These are phyloP conservation scores for Eristalis arbustorum DNA, from an alignment of 2,888 invertebrate genomes.

Conservation along the genomic window DNA sequence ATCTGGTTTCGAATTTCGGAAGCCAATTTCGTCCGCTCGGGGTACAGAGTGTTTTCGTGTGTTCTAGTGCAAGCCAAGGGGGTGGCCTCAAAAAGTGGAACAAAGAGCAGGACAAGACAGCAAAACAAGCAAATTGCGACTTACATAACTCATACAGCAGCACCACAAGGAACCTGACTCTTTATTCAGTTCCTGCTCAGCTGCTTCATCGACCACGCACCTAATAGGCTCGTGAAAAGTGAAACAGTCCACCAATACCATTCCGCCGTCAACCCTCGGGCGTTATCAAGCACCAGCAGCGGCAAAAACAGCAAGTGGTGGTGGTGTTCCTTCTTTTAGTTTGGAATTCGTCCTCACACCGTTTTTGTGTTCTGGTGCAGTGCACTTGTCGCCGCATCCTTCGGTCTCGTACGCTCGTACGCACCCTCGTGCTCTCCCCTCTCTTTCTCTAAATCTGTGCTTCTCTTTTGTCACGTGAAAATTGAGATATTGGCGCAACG, in stretches of 20 bases:
- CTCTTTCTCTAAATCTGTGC: not conserved
- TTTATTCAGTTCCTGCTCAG: not conserved
- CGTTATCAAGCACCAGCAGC: not conserved
- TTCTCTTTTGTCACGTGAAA: not conserved
- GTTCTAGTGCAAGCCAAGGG: not conserved
- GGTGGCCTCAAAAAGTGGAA: conserved; percentile 13
- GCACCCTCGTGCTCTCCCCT: conserved; percentile 14
- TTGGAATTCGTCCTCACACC: not conserved
- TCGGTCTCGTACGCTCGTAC: conserved; percentile 29
- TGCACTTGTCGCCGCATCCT: conserved; percentile 30
- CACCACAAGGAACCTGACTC: conserved; percentile 20
- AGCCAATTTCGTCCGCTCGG: not conserved
- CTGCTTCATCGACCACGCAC: not conserved
- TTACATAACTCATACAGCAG: conserved; percentile 55
- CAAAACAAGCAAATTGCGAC: conserved; percentile 41
- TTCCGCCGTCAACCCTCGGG: not conserved
- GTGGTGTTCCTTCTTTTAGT: conserved; percentile 12
- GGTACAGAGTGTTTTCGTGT: not conserved
- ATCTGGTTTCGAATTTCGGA: not conserved
- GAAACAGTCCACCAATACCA: not conserved
- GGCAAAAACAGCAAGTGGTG: not conserved
- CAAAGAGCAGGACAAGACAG: conserved; percentile 26
- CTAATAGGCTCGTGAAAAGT: conserved; percentile 9
- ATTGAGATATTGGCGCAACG: conserved; percentile 33
- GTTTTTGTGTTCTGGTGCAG: conserved; percentile 26